These are phyloP conservation scores for Tokudaia tokunoshimensis DNA, from an alignment of 2,797 vertebrate genomes.

Conservation along the genomic window DNA sequence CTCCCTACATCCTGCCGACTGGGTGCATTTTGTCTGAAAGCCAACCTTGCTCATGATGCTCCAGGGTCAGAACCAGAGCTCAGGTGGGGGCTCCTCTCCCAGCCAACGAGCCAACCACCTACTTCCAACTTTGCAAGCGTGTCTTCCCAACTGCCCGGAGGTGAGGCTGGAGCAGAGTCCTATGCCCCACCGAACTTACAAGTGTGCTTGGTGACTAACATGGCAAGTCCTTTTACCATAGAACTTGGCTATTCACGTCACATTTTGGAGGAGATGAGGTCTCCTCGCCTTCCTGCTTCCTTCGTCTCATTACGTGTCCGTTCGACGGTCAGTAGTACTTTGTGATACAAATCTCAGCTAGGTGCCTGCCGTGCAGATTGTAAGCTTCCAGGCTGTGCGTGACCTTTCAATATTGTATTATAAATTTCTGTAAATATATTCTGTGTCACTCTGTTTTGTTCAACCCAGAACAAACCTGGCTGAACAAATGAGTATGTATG, in stretches of 20 bases:
- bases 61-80: neutral
- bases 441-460: neutral
- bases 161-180: neutral
- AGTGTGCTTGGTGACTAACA: neutral
- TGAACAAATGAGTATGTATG: neutral
- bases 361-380: neutral
- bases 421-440: neutral
- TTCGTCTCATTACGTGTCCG: neutral
- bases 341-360: neutral
- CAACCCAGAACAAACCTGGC: neutral
- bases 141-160: neutral
- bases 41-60: neutral
- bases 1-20: neutral
- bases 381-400: neutral
- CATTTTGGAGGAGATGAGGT: neutral
- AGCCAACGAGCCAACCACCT: neutral
- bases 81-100: neutral
- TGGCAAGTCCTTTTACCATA: neutral
- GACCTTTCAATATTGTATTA: neutral
- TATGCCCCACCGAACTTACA: neutral
- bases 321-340: neutral
- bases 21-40: neutral
- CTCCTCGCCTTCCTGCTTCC: neutral
- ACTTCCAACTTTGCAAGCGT: neutral
- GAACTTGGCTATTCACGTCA: rapidly evolving